Evolutionary conservation across 2,113 vertebrate species (phyloP), one percentile per base, ranked within the genome.

Genomic region (Synchiropus splendidus): DNA sequence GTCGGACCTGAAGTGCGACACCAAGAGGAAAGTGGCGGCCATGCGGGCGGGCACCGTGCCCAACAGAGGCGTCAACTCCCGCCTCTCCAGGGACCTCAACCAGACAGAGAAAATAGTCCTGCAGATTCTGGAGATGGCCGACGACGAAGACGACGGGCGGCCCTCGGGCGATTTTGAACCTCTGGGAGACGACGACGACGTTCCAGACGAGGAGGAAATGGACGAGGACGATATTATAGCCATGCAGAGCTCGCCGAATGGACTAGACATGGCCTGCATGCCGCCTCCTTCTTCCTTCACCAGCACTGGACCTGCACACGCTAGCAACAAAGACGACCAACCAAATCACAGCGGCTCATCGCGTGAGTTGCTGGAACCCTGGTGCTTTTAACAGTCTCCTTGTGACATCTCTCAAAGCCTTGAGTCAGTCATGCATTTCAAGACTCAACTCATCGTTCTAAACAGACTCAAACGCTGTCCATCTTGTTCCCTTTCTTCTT

Each of bases 1-100:
- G 86, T 85, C 86, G 0, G 86, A 88, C 61, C 70, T 88, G 0
- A 87, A 87, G 62, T 88, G 85, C 18, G 86, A 88, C 75, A 85
- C 82, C 9, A 86, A 85, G 48, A 69, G 86, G 12, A 86, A 85
- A 67, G 72, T 87, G 36, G 74, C 71, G 2, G 84, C 81, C 12
- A 79, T 84, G 78, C 70, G 70, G 15, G 55, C 79, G 1, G 83
- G 81, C 31, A 50, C 63, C 1, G 54, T 61, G 4, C 67, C 60
- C 6, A 62, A 64, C 43, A 54, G 72, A 31, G 72, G 65, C 34
- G 62, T 58, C 37, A 74, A 61, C 45, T 78, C 61, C 0, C 83
- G 83, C 8, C 62, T 85, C 6, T 64, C 74, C 12, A 47, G 69
- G 12, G 83, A 85, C 39, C 83, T 86, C 10, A 83, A 78, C 14